These are phyloP conservation scores for Diarsia dahlii DNA, from an alignment of 2,888 invertebrate species.

Conservation along the genomic window DNA sequence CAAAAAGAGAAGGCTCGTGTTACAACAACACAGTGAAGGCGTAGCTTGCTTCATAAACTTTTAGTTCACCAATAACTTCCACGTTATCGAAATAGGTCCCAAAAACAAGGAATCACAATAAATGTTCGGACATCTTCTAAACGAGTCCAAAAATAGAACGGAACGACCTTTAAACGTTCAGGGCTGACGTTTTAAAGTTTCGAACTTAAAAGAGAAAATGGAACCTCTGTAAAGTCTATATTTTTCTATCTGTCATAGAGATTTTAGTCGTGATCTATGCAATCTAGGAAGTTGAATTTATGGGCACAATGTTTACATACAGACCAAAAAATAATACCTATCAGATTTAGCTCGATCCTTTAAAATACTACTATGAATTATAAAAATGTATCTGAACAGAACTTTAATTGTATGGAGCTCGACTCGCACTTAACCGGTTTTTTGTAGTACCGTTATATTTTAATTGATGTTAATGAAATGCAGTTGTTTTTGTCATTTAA, in stretches of 20 bases:
- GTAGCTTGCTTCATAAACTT: slow-evolving; percentile 26
- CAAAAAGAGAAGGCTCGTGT: neutral
- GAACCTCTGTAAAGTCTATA: neutral
- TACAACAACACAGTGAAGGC: slow-evolving; percentile 20
- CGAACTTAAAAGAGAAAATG: neutral
- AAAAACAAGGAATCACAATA: slow-evolving; percentile 41
- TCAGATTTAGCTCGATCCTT: neutral
- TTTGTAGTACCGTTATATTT: slow-evolving; percentile 4
- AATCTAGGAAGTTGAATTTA: neutral
- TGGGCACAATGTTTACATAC: neutral
- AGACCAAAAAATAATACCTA: no score
- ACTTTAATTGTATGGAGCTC: neutral
- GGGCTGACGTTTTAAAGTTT: slow-evolving; percentile 42
- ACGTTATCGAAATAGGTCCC: slow-evolving; percentile 43
- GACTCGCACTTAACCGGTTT: neutral
- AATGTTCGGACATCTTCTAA: slow-evolving; percentile 37
- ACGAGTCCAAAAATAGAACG: slow-evolving; percentile 55
- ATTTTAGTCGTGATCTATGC: neutral
- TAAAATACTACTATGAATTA: neutral
- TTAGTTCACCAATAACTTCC: slow-evolving; percentile 32
- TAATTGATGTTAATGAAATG: slow-evolving; percentile 19
- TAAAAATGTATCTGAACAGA: neutral
- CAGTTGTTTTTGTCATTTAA: neutral
- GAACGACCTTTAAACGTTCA: slow-evolving; percentile 40
- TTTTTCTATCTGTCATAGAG: neutral